Evolutionary conservation across 1,140 invertebrate species (phyloP).

Genomic region (Danaus melanippus): DNA sequence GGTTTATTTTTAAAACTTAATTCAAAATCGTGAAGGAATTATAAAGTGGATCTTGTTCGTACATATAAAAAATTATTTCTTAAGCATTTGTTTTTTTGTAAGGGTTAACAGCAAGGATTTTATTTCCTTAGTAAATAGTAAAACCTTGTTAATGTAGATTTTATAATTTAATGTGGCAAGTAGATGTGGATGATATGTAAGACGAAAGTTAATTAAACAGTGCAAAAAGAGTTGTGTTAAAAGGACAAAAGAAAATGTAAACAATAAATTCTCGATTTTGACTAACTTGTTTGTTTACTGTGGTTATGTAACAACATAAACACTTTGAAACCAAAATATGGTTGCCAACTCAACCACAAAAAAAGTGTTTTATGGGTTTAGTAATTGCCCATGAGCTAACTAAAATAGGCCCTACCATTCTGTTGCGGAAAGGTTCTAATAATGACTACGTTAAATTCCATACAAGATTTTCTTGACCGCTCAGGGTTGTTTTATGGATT

Average conservation of each 20-base stretch:
- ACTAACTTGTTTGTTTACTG: too few species aligned
- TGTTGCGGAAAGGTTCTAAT: conserved; percentile 5
- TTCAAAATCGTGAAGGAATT: neutral
- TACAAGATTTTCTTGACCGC: conserved; percentile 7
- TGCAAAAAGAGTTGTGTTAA: neutral
- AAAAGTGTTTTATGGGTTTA: conserved; percentile 8
- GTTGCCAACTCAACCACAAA: conserved; percentile 1
- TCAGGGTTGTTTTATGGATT: conserved; percentile 7
- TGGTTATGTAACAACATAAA: neutral
- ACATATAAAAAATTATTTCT: neutral
- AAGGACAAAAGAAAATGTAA: conserved; percentile 1
- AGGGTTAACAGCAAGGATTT: neutral
- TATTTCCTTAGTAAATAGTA: too few species aligned
- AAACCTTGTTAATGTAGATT: too few species aligned
- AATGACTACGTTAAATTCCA: conserved; percentile 10
- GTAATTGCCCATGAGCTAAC: conserved; percentile 12
- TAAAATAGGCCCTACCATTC: conserved; percentile 12
- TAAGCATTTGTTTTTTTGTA: conserved; percentile 3
- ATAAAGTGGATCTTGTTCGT: neutral
- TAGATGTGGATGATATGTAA: too few species aligned
- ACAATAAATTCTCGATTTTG: conserved; percentile 1
- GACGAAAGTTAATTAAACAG: too few species aligned
- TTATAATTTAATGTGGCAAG: too few species aligned
- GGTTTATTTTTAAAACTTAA: too few species aligned
- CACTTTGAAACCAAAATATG: conserved; percentile 3